These are phyloP conservation scores for Caenorhabditis auriculariae DNA, from an alignment of 2,888 invertebrate species.

Conservation along the genomic window DNA sequence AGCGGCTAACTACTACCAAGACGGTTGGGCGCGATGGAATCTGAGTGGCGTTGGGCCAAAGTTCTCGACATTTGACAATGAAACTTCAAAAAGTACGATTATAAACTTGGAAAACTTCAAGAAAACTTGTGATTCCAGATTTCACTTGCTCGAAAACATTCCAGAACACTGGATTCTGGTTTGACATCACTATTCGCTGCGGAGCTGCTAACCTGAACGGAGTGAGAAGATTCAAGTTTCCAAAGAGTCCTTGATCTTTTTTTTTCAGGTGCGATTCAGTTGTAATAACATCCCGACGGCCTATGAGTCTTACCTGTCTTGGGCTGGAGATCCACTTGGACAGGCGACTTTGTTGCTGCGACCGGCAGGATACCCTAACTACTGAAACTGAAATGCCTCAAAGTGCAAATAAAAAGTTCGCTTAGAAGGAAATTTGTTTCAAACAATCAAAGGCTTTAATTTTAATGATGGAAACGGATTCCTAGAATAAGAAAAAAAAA, in stretches of 20 bases:
- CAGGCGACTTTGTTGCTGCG: constrained; percentile 38
- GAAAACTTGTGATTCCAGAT: background rate
- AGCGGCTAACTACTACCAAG: constrained; percentile 36
- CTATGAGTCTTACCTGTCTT: constrained; percentile 36
- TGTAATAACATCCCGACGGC: constrained; percentile 38
- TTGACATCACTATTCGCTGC: constrained; percentile 33
- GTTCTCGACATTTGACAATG: constrained; percentile 41
- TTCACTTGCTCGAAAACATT: constrained; percentile 39
- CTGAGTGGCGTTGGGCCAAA: constrained; percentile 37
- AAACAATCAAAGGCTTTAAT: too few species aligned
- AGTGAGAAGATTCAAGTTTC: constrained; percentile 8
- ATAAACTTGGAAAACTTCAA: background rate
- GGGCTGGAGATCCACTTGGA: constrained; percentile 40
- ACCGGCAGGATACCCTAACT: constrained; percentile 41
- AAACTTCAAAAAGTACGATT: constrained; percentile 7
- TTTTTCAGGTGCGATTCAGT: constrained; percentile 27
- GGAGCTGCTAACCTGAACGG: constrained; percentile 52
- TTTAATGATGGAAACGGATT: too few species aligned
- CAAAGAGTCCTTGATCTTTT: background rate
- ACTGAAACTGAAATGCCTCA: too few species aligned
- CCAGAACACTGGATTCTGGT: constrained; percentile 54
- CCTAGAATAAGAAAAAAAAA: too few species aligned
- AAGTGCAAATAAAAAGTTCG: too few species aligned
- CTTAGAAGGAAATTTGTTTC: too few species aligned
- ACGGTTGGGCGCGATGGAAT: constrained; percentile 53